Base-by-base conservation (phyloP, 2,113 vertebrate species). In the pig (Sus scrofa) region DNA sequence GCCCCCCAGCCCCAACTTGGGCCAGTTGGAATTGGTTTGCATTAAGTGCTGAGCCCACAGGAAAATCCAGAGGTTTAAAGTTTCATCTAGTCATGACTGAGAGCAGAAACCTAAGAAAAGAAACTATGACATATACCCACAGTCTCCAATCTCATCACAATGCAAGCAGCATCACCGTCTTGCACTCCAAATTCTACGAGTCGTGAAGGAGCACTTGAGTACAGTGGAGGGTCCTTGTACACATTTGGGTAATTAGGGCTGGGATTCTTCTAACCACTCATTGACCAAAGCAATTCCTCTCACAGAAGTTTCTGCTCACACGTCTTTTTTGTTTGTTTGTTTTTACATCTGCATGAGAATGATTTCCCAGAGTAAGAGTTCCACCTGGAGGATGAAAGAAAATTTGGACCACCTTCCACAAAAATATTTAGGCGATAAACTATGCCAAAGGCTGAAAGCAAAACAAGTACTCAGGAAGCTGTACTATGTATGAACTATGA, bases 271-370 rank as follows among this genome's bases (percentile, higher is more conserved):
- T 74, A 97, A 67, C 86, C 22, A 88, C 86, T 97, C 78, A 58
- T 86, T 94, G 96, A 71, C 96, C 95, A 95, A 94, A 86, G 70
- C 83, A 95, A 71, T 95, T 97, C 74, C 39, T 96, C 68, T 82
- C 60, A 32, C 68, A 67, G 83, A 94, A 73, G 79, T 86, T 96
- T 96, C 73, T 74, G 39, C 65, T 94, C 85, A 70, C 14, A 24
- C 37, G 15, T n/a, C 32, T 39, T 20, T 52, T 85, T 30, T 30
- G 7, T 68, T 74, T 79, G 58, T 34, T 73, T 68, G 14, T 77
- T 65, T 65, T 75, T 87, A 37, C 94, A 86, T 84, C 67, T 65
- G 19, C 54, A 58, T 95, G 62, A 74, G 68, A 97, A 83, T 2
- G 26, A 77, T 91, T 91, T 97, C 75, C 88, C 89, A 81, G 74